Evolutionary conservation across 1,140 invertebrate species (phyloP), one percentile per base, ranked within the genome.

Genomic region (Drepana arcuata): DNA sequence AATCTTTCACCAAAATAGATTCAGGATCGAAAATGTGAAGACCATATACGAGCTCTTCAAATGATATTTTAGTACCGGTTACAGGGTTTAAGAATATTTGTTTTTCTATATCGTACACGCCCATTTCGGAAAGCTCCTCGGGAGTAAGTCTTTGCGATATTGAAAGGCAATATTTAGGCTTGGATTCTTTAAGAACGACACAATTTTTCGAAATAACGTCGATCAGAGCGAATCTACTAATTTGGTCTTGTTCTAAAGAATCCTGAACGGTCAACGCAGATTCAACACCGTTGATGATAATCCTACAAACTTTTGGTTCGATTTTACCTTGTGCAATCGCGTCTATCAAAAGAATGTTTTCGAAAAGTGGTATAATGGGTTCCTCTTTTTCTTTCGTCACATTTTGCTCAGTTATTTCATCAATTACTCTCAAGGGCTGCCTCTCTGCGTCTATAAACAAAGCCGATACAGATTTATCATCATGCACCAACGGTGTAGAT

Each of bases 61-160:
- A 93, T 1, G 91, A 87, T 26, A 95, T 88, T 50, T 87, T 86
- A 31, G 89, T 86, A 27, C 88, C 89, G 9, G 92, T 91, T 41
- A 88, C 86, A 1, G 94, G 92, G 83, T 97, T 89, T 4, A 92
- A 74, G 61, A 97, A 97, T 54, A 87, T 86, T 41, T 90, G 88
- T 42, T 86, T 88, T 49, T 90, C 86, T 3, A 88, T 64, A 82
- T 96, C 90, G 65, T 91, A 95, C 18, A 92, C 87, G 28, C 92
- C 92, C 39, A 89, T 77, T 53, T 91, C 86, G 1, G 90, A 86
- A 15, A 95, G 81, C 56, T 86, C 85, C 60, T 90, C 86, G 5
- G 89, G 81, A 26, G 88, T 91, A 43, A 88, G 68, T 53, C 86
- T 87, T 27, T 85, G 84, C 21, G 86, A 83, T 40, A 83, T 80